Evolutionary conservation across 2,797 vertebrate genomes (phyloP), one percentile per base, ranked within the genome.

Genomic region (Bovichtus diacanthus): DNA sequence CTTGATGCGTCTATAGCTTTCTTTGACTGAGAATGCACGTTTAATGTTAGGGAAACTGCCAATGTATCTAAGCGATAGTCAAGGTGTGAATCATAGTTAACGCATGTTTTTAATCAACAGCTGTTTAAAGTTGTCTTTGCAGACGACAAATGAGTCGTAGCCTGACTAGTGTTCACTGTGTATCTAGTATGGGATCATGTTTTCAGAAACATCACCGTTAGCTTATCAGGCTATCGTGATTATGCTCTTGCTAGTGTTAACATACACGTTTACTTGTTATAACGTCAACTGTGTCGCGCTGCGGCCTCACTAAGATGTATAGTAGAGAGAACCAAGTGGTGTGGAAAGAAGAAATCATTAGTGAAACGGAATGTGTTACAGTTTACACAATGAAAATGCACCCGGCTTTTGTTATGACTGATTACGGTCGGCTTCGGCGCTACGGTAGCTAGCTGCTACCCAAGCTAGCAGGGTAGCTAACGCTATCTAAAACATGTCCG

Each of bases 391-490:
- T 47, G 44, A 12, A 34, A 19, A 12, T 2, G 21, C 27, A 18
- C 34, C 60, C 27, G n/a, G 47, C 51, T 80, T 75, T 53, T 77
- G 70, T 54, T 76, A 4, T 34, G 49, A 23, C 2, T 46, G 43
- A 23, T 25, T 9, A 38, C 59, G 47, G 46, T 15, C 69, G 59
- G 16, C n/a, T 38, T 1, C 1, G 25, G 9, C 3, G 49, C 36
- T 16, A 27, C 12, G 8, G 18, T 25, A 49, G 60, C 76, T 82
- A 83, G 51, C 21, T 18, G 72, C 67, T 74, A 75, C 7, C 43
- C 13, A n/a, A 81, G 53, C 65, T 81, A 82, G 34, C 64, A 66
- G 6, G 31, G 16, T 50, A 59, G 65, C 68, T 73, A 74, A 49
- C 36, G 59, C 59, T 68, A 76, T 51, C 61, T 6, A n/a, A 70